Base-by-base conservation (phyloP, 2,888 invertebrate species). In the Epirrhoe alternata region DNA sequence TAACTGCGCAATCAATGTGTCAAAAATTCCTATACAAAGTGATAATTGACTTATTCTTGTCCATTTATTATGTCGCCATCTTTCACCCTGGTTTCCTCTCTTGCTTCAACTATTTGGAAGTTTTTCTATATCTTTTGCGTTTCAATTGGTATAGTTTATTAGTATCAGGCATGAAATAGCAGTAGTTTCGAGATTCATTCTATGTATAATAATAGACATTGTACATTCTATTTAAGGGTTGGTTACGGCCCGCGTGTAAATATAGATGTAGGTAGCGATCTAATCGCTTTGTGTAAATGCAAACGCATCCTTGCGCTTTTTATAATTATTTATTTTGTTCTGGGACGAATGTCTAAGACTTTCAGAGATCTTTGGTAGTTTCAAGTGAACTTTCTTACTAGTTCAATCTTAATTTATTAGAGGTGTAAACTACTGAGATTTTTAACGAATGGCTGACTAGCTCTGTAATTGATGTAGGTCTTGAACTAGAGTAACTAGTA, bases 171-270 rank as follows among this genome's bases (percentile, higher is more conserved):
- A 30, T 74, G 79, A 81, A 77, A 78, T 85, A 86, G 80, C 72
- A 78, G 82, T 86, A 84, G 79, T 72, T 71, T 73, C 74, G 82
- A 83, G 81, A 83, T 81, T 82, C 73, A 70, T 74, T 64, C 50
- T 77, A 73, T 86, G 81, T 88, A 86, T 84, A 58, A 55, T 55
- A 24, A 24, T 24, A 87, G 83, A 84, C 74, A 80, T 78, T 89
- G 86, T 89, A 87, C 82, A 82, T 72, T 70, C 38, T 68, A 75
- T 74, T 77, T 82, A 84, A 84, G 81, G 73, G 75, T 73, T 65
- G 77, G 79, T 80, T 80, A 84, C 75, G 74, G 85, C 86, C 88
- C 88, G 85, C 83, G 30, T 91, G 90, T 92, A 91, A 78, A 91
- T 92, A 91, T 89, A 89, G 86, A 70, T 62, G 70, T 82, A 84